These are phyloP conservation scores for Drosophila pseudoobscura DNA, from an alignment of 1,140 invertebrate species.

Conservation along the genomic window DNA sequence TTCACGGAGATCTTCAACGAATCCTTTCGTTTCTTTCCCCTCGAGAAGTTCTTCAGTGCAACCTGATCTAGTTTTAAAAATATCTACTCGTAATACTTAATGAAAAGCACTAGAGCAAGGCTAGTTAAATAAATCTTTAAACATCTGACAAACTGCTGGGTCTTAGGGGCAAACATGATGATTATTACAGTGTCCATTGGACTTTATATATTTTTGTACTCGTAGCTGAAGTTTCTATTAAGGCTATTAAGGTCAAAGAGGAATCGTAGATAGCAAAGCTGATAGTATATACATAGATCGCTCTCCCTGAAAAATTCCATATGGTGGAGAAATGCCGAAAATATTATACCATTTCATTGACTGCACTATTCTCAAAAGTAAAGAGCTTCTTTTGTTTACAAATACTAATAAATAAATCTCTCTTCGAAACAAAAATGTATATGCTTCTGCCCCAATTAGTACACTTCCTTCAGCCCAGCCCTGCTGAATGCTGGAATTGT, in stretches of 20 bases:
- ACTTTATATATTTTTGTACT: too few species aligned
- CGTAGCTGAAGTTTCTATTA: conserved; percentile 65
- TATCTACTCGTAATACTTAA: conserved; percentile 32
- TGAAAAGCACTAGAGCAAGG: conserved; percentile 29
- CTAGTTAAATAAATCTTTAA: conserved; percentile 38
- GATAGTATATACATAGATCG: conserved; percentile 89
- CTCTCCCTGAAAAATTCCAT: conserved; percentile 85
- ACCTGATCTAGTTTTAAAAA: conserved; percentile 35
- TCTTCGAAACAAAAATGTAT: too few species aligned
- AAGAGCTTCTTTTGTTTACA: background rate
- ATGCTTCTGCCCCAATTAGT: too few species aligned
- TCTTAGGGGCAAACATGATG: background rate
- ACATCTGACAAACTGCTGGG: conserved; percentile 58
- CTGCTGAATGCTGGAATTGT: too few species aligned
- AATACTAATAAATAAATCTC: too few species aligned
- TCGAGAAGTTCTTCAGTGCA: conserved; percentile 85
- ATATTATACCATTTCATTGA: too few species aligned
- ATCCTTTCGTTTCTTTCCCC: conserved; percentile 88
- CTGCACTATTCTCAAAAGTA: too few species aligned
- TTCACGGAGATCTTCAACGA: conserved; percentile 92
- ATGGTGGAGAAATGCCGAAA: too few species aligned
- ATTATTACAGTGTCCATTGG: background rate
- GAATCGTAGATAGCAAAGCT: conserved; percentile 91
- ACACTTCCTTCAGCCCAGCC: too few species aligned
- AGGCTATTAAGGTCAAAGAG: conserved; percentile 87